A percentile compares a stretch with the other conserved stretches of the same genome.
Evolutionary conservation across 2,888 invertebrate species (phyloP).

Genomic region (Tachina grossa): DNA sequence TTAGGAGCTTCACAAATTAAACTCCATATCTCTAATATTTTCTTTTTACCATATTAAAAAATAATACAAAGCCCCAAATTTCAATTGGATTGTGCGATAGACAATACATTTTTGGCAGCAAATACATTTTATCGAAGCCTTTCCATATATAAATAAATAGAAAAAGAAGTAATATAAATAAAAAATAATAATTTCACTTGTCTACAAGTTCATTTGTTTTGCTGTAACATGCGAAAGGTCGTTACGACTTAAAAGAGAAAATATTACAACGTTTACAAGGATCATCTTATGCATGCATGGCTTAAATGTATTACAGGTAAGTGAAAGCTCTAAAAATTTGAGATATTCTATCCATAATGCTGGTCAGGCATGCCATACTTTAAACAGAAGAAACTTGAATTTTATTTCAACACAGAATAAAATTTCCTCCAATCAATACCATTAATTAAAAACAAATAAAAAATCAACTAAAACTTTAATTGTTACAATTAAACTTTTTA

Average conservation of each 20-base stretch:
- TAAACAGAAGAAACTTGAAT: too few species aligned
- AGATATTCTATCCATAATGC: not conserved
- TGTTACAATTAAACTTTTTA: too few species aligned
- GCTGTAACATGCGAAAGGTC: not conserved
- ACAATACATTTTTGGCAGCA: slow-evolving; percentile 14
- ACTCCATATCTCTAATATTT: slow-evolving; percentile 1
- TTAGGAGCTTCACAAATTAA: slow-evolving; percentile 8
- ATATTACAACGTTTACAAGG: not conserved
- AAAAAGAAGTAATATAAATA: not conserved
- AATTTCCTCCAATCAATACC: too few species aligned
- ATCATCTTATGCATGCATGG: slow-evolving; percentile 11
- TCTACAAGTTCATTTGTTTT: not conserved
- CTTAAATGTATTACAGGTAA: slow-evolving; percentile 54
- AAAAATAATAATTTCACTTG: slow-evolving; percentile 4
- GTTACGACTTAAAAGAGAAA: not conserved
- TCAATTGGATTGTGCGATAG: slow-evolving; percentile 58
- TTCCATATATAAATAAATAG: slow-evolving; percentile 3
- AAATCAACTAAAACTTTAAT: too few species aligned
- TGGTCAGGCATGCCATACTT: too few species aligned
- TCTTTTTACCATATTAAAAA: not conserved
- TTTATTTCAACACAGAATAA: too few species aligned
- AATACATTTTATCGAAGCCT: slow-evolving; percentile 52
- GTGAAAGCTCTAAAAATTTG: not conserved
- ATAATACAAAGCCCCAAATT: slow-evolving; percentile 44
- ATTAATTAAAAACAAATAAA: too few species aligned